Percentiles rank a stretch among this genome's conserved stretches.
phyloP scores from a whole-genome alignment of 1,140 invertebrate species.

The Cydia fagiglandana region DNA sequence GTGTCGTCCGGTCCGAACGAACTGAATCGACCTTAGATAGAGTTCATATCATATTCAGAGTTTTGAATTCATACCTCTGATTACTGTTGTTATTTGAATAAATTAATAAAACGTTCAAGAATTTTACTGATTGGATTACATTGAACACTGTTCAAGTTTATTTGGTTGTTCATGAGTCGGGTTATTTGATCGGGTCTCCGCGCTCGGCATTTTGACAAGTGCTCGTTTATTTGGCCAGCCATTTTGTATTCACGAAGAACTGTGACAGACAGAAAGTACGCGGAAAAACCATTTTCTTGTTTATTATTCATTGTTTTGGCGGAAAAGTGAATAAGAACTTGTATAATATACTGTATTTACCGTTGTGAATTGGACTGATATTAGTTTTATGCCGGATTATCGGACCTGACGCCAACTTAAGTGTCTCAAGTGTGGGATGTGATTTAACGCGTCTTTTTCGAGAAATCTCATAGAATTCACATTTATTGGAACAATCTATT shows the following conservation, averaged over 20 bases:
- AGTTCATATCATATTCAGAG: slow-evolving; percentile 36
- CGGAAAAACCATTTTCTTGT: slow-evolving; percentile 48
- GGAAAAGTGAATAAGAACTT: slow-evolving; percentile 3
- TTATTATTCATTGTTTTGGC: slow-evolving; percentile 5
- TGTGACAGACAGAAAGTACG: slow-evolving; percentile 49
- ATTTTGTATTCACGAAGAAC: slow-evolving; percentile 63
- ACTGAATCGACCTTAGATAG: slow-evolving; percentile 61
- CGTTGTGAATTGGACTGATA: neutral
- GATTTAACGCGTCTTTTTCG: slow-evolving; percentile 13
- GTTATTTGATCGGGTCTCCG: neutral
- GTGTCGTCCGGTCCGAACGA: slow-evolving; percentile 46
- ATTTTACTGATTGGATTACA: neutral
- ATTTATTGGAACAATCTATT: neutral
- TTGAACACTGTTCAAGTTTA: slow-evolving; percentile 18
- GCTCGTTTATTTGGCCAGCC: slow-evolving; percentile 64
- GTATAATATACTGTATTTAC: neutral
- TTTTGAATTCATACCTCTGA: slow-evolving; percentile 39
- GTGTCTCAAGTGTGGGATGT: slow-evolving; percentile 21
- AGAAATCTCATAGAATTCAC: slow-evolving; percentile 3
- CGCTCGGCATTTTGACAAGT: slow-evolving; percentile 33
- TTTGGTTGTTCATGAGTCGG: neutral
- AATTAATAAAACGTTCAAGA: slow-evolving; percentile 38
- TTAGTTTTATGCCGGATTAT: slow-evolving; percentile 8
- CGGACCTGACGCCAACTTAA: neutral
- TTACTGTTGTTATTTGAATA: slow-evolving; percentile 58